These are phyloP conservation scores for Muntiacus muntjak DNA, from an alignment of 2,113 vertebrate genomes.

Conservation along the genomic window DNA sequence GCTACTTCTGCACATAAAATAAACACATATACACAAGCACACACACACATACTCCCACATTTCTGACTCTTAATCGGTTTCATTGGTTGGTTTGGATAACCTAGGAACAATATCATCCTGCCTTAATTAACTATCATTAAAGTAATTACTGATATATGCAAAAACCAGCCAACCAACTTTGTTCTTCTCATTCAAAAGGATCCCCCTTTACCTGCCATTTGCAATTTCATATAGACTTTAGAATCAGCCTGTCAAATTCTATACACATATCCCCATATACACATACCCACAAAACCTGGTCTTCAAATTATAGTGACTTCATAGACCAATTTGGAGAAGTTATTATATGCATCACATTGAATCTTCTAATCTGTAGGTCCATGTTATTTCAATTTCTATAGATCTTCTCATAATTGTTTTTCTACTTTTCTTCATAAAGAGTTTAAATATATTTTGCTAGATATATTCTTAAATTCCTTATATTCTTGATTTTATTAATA, in stretches of 20 bases:
- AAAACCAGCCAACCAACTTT: background rate
- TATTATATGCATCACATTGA: accelerated
- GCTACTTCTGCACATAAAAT: background rate
- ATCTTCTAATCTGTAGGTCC: background rate
- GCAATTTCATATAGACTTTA: background rate
- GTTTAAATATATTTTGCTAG: background rate
- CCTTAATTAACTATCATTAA: background rate
- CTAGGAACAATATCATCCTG: background rate
- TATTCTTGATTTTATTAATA: background rate
- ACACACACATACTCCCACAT: background rate
- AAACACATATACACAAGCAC: background rate
- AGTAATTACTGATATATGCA: background rate
- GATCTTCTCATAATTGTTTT: background rate
- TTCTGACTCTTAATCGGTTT: background rate
- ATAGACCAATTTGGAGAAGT: background rate
- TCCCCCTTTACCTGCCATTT: background rate
- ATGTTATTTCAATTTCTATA: background rate
- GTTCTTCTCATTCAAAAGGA: background rate
- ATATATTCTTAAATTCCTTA: background rate
- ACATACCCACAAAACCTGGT: background rate
- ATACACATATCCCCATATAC: background rate
- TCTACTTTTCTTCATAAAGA: background rate
- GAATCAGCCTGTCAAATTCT: background rate
- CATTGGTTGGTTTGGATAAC: background rate
- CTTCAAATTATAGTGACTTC: background rate